Conservation (phyloP, 2,113 vertebrate genomes). For the Chiloscyllium plagiosum region DNA sequence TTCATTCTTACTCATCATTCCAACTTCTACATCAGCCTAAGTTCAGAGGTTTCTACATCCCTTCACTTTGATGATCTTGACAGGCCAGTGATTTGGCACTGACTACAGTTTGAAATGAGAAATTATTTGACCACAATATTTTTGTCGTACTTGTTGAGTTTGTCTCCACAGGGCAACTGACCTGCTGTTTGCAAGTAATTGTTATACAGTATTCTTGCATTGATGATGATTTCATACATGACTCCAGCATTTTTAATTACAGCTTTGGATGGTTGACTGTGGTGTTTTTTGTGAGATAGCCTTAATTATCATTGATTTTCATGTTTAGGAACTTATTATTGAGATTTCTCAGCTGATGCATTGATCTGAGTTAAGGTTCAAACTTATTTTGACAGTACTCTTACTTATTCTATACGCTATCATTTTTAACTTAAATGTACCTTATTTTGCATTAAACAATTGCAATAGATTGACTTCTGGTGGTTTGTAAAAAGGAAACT, state of each 20-base stretch:
- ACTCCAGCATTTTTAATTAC: constrained; percentile 43
- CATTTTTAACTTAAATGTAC: not conserved
- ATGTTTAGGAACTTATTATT: constrained; percentile 16
- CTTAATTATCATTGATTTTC: constrained; percentile 49
- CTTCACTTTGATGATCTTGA: not conserved
- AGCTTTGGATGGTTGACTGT: constrained; percentile 45
- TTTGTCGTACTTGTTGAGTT: not conserved
- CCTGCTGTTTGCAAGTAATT: not conserved
- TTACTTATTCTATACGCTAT: not conserved
- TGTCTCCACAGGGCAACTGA: not conserved
- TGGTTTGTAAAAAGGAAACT: not conserved
- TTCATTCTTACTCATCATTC: not conserved
- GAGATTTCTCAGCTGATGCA: not conserved
- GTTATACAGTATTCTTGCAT: not conserved
- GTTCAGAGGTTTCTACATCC: not conserved
- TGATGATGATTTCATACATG: not conserved
- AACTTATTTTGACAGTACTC: not conserved
- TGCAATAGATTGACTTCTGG: not conserved
- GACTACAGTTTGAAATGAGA: not conserved
- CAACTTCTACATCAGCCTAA: not conserved
- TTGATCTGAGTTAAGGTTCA: not conserved
- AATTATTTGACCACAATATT: not conserved
- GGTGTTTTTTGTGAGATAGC: constrained; percentile 37
- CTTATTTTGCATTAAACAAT: not conserved
- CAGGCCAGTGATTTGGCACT: constrained; percentile 8